Evolutionary conservation across 2,113 vertebrate genomes (phyloP).

Genomic region (Chionomys nivalis): DNA sequence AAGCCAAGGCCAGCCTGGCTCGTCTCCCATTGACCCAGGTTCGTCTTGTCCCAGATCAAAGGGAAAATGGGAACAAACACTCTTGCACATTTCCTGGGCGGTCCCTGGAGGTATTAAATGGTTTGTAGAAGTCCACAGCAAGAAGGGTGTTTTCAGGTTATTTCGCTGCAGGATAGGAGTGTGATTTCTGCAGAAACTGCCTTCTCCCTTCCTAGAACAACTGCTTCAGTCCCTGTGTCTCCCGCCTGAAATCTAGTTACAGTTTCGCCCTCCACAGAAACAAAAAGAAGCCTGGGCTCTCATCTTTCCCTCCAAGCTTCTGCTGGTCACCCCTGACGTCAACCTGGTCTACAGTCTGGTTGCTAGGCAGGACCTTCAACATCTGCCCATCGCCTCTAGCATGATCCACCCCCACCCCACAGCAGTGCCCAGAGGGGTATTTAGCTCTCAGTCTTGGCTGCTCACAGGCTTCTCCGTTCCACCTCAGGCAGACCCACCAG

Average conservation of each 20-base stretch:
- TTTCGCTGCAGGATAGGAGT: neutral
- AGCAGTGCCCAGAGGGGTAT: accelerated
- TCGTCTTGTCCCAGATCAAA: neutral
- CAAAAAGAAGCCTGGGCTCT: neutral
- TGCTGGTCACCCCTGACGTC: neutral
- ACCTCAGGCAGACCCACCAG: neutral
- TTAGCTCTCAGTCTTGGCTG: neutral
- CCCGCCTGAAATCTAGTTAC: neutral
- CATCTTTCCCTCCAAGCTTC: neutral
- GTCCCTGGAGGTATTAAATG: conserved; percentile 37
- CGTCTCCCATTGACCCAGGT: neutral
- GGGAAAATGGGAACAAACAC: neutral
- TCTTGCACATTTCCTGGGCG: conserved; percentile 13
- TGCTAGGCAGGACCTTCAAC: neutral
- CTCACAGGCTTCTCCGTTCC: neutral
- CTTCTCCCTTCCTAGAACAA: conserved; percentile 37
- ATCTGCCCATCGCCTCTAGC: no score
- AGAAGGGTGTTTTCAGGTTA: conserved; percentile 48
- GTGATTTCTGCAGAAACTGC: conserved; percentile 43
- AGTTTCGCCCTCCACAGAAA: neutral
- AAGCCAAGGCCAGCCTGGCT: neutral
- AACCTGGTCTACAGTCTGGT: neutral
- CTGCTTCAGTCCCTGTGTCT: neutral
- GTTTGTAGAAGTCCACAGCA: conserved; percentile 30
- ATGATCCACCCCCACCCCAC: neutral